These are phyloP conservation scores for Watsonalla cultraria DNA, from an alignment of 2,888 invertebrate species.

Conservation along the genomic window DNA sequence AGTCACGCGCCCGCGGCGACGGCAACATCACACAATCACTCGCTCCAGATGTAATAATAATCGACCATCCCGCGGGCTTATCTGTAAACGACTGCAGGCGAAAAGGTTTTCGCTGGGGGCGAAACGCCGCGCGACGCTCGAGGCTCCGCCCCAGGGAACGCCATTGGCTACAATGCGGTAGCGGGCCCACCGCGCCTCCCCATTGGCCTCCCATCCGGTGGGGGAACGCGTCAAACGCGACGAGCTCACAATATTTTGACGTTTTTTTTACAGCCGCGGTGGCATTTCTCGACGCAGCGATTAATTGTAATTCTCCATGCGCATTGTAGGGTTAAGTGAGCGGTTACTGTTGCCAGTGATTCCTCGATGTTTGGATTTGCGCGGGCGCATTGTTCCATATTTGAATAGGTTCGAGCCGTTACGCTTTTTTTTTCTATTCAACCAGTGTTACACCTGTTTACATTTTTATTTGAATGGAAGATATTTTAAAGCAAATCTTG, in stretches of 20 bases:
- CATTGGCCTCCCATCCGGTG: slow-evolving; percentile 63
- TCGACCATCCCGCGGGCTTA: slow-evolving; percentile 78
- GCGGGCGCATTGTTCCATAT: slow-evolving; percentile 41
- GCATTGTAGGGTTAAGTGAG: slow-evolving; percentile 76
- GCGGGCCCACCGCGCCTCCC: slow-evolving; percentile 50
- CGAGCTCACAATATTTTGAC: slow-evolving; percentile 69
- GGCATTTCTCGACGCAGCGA: slow-evolving; percentile 72
- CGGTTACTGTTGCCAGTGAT: slow-evolving; percentile 56
- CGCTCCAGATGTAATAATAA: slow-evolving; percentile 72
- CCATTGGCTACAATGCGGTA: slow-evolving; percentile 68
- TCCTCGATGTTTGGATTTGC: slow-evolving; percentile 52
- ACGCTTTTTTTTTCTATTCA: slow-evolving; percentile 22
- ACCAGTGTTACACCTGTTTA: slow-evolving; percentile 22
- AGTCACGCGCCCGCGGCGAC: slow-evolving; percentile 50
- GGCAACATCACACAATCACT: slow-evolving; percentile 61
- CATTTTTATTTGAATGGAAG: slow-evolving; percentile 1
- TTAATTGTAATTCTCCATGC: slow-evolving; percentile 77
- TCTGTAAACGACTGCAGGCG: slow-evolving; percentile 78
- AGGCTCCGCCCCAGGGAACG: slow-evolving; percentile 72
- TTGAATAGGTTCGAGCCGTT: slow-evolving; percentile 38
- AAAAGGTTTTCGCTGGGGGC: slow-evolving; percentile 78
- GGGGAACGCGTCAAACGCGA: slow-evolving; percentile 51
- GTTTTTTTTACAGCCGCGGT: slow-evolving; percentile 68
- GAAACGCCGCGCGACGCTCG: slow-evolving; percentile 68
- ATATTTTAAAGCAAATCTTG: not conserved